These are phyloP conservation scores for Pterobdella sp. DNA, from an alignment of 2,888 invertebrate species.

Conservation along the genomic window DNA sequence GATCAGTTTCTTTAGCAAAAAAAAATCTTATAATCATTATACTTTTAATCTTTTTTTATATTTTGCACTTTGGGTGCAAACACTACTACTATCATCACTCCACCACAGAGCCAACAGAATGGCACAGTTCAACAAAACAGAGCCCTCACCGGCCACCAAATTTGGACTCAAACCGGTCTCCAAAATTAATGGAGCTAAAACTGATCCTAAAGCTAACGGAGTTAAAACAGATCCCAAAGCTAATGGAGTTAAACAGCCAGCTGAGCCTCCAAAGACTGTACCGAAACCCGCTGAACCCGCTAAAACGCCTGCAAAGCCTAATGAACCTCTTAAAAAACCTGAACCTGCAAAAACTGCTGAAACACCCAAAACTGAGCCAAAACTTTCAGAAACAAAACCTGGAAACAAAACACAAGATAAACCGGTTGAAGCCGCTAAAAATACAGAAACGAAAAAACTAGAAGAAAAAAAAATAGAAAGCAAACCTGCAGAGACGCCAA, in stretches of 20 bases:
- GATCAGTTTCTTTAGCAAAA: too few species aligned
- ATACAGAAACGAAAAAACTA: conserved; percentile 1
- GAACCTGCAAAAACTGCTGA: conserved; percentile 25
- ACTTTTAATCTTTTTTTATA: too few species aligned
- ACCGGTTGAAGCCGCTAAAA: conserved; percentile 9
- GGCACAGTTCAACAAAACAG: conserved; percentile 1
- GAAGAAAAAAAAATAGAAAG: neutral
- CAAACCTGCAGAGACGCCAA: conserved; percentile 12
- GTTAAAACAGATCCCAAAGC: neutral
- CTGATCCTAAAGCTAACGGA: neutral
- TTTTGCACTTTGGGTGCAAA: too few species aligned
- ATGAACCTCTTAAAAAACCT: conserved; percentile 7
- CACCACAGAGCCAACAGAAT: conserved; percentile 15
- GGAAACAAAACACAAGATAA: conserved; percentile 7
- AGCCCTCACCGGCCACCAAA: conserved; percentile 18
- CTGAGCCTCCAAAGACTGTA: neutral
- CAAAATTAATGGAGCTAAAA: neutral
- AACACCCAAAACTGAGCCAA: conserved; percentile 4
- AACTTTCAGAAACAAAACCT: conserved; percentile 19
- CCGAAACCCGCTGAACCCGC: neutral
- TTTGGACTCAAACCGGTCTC: neutral
- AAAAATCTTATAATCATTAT: too few species aligned
- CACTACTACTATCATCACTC: too few species aligned
- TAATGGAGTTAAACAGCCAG: neutral
- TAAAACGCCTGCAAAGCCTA: conserved; percentile 9